A percentile compares a stretch with the other conserved stretches of the same genome.
phyloP scores from a whole-genome alignment of 2,888 invertebrate species.

The Tetropium fuscum region DNA sequence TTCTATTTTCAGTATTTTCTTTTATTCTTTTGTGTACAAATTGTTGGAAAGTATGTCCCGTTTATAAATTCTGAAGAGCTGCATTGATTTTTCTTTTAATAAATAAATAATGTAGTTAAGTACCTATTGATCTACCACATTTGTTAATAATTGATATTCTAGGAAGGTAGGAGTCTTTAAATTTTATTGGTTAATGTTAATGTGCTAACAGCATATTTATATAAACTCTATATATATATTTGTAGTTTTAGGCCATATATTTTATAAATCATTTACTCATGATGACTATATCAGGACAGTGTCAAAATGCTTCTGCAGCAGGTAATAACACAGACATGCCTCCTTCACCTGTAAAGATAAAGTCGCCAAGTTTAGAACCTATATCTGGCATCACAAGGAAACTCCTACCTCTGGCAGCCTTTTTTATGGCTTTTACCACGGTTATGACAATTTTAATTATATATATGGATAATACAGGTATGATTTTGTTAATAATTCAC shows the following conservation, averaged over 20 bases:
- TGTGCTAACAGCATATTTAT: too few relatives aligned
- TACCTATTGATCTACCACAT: too few relatives aligned
- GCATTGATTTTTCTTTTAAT: too few relatives aligned
- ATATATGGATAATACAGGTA: conserved; percentile 86
- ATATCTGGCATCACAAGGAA: conserved; percentile 43
- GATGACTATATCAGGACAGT: conserved; percentile 42
- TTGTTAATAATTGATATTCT: too few relatives aligned
- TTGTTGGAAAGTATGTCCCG: too few relatives aligned
- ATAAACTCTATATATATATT: too few relatives aligned
- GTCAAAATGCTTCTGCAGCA: conserved; percentile 33
- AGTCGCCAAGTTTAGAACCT: conserved; percentile 43
- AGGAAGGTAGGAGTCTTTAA: too few relatives aligned
- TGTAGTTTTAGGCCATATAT: neutral
- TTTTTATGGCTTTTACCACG: conserved; percentile 82
- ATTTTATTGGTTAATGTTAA: too few relatives aligned
- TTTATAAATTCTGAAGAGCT: too few relatives aligned
- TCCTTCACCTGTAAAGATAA: conserved; percentile 52
- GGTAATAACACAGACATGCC: conserved; percentile 43
- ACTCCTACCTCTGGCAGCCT: conserved; percentile 74
- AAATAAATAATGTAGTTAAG: too few relatives aligned
- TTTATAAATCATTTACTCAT: neutral
- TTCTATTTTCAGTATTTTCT: too few relatives aligned
- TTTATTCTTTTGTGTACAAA: too few relatives aligned
- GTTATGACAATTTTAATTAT: conserved; percentile 83
- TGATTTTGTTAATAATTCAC: conserved; percentile 52